Evolutionary conservation across 2,888 invertebrate genomes (phyloP).

Genomic region (Apoda limacodes): DNA sequence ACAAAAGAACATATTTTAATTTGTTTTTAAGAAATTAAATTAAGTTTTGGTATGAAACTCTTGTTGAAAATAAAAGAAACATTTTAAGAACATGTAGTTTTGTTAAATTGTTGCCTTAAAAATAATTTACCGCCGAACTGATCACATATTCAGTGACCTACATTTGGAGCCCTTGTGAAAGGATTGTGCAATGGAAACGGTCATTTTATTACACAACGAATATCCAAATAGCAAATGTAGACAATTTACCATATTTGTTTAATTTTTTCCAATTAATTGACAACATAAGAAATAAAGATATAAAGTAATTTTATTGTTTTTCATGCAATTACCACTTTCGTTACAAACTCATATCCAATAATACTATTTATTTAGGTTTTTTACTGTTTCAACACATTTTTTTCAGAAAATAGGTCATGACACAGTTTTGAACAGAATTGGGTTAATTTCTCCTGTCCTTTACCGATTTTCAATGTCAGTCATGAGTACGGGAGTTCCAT

Average conservation of each 20-base stretch:
- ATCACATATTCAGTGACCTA: too few species aligned
- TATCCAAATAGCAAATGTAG: constrained; percentile 61
- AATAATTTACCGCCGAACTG: too few species aligned
- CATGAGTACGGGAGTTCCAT: constrained; percentile 75
- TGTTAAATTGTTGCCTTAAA: too few species aligned
- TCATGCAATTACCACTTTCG: constrained; percentile 11
- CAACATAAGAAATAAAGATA: constrained; percentile 25
- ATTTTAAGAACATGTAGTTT: too few species aligned
- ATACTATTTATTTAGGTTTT: constrained; percentile 4
- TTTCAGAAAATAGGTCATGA: constrained; percentile 45
- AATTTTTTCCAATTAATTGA: constrained; percentile 32
- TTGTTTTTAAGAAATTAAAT: too few species aligned
- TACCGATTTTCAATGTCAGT: constrained; percentile 71
- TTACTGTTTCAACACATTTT: too few species aligned
- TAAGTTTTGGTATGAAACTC: too few species aligned
- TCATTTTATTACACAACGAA: constrained; percentile 67
- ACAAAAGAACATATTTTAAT: too few species aligned
- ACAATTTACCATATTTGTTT: constrained; percentile 54
- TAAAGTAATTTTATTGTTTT: constrained; percentile 26
- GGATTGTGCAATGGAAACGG: constrained; percentile 71
- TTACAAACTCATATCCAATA: constrained; percentile 6
- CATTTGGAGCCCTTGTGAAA: constrained; percentile 69
- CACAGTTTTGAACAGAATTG: constrained; percentile 49
- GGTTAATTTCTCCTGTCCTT: constrained; percentile 66
- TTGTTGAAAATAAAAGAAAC: too few species aligned